phyloP scores from a whole-genome alignment of 2,797 vertebrate species.

The Rhadinocentrus ornatus region DNA sequence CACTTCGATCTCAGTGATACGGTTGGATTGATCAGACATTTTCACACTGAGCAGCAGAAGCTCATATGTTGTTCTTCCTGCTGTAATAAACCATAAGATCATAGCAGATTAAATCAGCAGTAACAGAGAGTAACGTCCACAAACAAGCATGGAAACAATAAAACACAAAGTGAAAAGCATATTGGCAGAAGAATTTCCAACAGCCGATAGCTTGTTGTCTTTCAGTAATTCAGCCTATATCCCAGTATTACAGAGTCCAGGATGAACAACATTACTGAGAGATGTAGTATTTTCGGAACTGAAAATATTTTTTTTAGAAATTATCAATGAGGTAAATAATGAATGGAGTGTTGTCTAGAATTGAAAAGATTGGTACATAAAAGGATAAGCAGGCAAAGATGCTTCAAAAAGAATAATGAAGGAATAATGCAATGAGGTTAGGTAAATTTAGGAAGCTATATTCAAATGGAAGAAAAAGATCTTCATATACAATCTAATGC shows the following conservation, averaged over 20 bases:
- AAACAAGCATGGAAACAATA: slow-evolving; percentile 51
- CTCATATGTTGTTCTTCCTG: slow-evolving; percentile 26
- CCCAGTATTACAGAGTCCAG: slow-evolving; percentile 46
- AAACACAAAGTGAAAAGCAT: slow-evolving; percentile 4
- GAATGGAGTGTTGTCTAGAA: slow-evolving; percentile 17
- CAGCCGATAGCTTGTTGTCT: slow-evolving; percentile 53
- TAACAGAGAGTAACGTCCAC: slow-evolving; percentile 21
- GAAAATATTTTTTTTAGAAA: too few species aligned
- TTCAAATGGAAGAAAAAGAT: neutral
- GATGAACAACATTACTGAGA: slow-evolving; percentile 52
- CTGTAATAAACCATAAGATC: slow-evolving; percentile 51
- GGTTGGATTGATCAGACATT: slow-evolving; percentile 24
- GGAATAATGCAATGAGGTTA: neutral
- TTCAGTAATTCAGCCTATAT: slow-evolving; percentile 40
- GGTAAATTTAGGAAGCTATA: neutral
- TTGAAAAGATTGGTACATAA: neutral
- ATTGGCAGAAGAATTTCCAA: neutral
- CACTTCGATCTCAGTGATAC: slow-evolving; percentile 57
- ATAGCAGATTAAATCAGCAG: slow-evolving; percentile 51
- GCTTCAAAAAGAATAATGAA: neutral
- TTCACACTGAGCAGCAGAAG: slow-evolving; percentile 27
- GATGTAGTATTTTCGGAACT: too few species aligned
- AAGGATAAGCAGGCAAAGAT: neutral
- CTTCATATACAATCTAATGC: neutral
- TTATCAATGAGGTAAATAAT: neutral